Evolutionary conservation across 2,113 vertebrate genomes (phyloP).

Genomic region (Xenopus borealis): DNA sequence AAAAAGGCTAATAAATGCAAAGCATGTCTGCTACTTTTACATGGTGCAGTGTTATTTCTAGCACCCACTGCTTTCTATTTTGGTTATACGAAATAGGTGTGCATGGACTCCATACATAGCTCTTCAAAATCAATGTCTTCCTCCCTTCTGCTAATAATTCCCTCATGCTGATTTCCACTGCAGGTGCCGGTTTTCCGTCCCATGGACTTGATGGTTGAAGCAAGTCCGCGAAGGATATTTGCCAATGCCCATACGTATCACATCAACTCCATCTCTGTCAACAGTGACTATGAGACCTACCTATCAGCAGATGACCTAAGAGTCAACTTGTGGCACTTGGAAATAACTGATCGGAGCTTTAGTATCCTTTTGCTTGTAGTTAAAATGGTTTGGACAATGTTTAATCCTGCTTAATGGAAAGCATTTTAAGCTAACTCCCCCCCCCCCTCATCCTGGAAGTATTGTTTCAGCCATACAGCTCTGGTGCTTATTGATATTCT

Average conservation of each 20-base stretch:
- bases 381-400: neutral
- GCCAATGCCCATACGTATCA: slow-evolving; percentile 97
- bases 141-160: too few relatives aligned
- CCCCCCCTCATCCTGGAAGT: neutral
- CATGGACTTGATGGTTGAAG: slow-evolving; percentile 97
- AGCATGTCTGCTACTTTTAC: too few relatives aligned
- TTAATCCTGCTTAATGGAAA: neutral
- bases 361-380: slow-evolving; percentile 78
- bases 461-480: neutral
- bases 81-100: too few relatives aligned
- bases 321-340: slow-evolving; percentile 94
- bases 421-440: too few relatives aligned
- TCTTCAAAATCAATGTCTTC: neutral
- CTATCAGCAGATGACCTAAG: slow-evolving; percentile 92
- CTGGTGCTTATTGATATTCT: too few relatives aligned
- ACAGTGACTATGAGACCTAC: slow-evolving; percentile 94
- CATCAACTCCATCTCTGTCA: slow-evolving; percentile 96
- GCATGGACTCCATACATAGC: neutral
- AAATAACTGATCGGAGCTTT: slow-evolving; percentile 95
- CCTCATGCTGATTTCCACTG: slow-evolving; percentile 10
- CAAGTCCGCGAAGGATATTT: slow-evolving; percentile 91
- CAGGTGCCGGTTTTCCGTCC: slow-evolving; percentile 93
- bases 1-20: too few relatives aligned
- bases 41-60: too few relatives aligned
- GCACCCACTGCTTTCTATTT: too few relatives aligned